Evolutionary conservation across 1,140 invertebrate genomes (phyloP).

Genomic region (Chrysopa pallens): DNA sequence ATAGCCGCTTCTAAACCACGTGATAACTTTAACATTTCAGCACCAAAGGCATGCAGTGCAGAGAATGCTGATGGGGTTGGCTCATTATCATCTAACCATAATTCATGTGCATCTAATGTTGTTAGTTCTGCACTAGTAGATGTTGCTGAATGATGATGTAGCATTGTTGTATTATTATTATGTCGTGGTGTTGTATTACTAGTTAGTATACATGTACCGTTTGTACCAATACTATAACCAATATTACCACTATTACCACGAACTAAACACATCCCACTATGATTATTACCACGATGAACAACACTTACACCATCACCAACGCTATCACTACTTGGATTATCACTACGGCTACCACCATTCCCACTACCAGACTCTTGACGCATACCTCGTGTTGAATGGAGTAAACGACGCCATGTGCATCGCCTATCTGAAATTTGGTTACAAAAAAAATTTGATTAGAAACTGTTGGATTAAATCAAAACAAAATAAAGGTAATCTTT

Average conservation of each 20-base stretch:
- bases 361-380: slow-evolving; percentile 7
- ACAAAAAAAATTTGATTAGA: too few species aligned
- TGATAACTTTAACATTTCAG: slow-evolving; percentile 63
- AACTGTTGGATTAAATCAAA: too few species aligned
- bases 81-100: slow-evolving; percentile 62
- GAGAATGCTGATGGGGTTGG: slow-evolving; percentile 62
- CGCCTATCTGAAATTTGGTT: slow-evolving; percentile 26
- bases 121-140: slow-evolving; percentile 67
- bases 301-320: background rate
- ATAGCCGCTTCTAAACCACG: slow-evolving; percentile 45
- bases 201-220: slow-evolving; percentile 10
- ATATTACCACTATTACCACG: too few species aligned
- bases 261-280: too few species aligned
- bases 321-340: background rate
- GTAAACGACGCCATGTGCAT: slow-evolving; percentile 39
- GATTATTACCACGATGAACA: too few species aligned
- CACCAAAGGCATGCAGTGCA: slow-evolving; percentile 61
- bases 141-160: slow-evolving; percentile 45
- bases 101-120: slow-evolving; percentile 57
- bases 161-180: background rate
- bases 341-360: slow-evolving; percentile 11
- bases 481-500: too few species aligned
- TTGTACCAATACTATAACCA: background rate
- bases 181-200: slow-evolving; percentile 33
- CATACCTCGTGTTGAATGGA: slow-evolving; percentile 20